These are phyloP conservation scores for Gobiocypris rarus DNA, from an alignment of 2,113 vertebrate genomes.

Conservation along the genomic window DNA sequence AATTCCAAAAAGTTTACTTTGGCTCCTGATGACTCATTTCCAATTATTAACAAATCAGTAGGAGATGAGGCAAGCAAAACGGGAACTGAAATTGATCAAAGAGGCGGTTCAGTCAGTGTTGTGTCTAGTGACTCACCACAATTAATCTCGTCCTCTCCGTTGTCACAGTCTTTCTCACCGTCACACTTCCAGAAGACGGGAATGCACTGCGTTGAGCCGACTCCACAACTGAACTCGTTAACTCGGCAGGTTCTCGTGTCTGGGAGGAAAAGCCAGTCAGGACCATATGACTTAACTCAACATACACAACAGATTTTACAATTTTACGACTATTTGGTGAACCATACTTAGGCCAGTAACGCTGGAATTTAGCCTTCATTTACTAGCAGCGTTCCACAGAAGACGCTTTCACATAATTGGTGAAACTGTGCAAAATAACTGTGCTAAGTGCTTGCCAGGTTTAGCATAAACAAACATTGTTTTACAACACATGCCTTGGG, in stretches of 20 bases:
- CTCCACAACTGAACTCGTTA: conserved; percentile 93
- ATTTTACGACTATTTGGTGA: not conserved
- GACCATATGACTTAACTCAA: not conserved
- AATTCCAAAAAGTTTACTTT: not conserved
- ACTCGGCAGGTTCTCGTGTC: conserved; percentile 90
- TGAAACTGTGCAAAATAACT: not conserved
- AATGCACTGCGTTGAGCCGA: conserved; percentile 89
- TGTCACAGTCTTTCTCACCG: conserved; percentile 93
- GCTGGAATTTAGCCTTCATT: not conserved
- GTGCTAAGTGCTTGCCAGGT: not conserved
- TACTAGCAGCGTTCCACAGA: not conserved
- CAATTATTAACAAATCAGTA: not conserved
- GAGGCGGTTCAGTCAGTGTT: not conserved
- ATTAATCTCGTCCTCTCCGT: conserved; percentile 90
- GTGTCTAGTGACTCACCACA: conserved; percentile 83
- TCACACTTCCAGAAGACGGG: conserved; percentile 96
- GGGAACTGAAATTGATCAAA: not conserved
- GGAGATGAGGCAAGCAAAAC: not conserved
- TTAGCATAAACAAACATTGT: not conserved
- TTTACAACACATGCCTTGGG: not conserved
- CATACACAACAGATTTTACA: not conserved
- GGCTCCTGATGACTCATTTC: not conserved
- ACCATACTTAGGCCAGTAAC: not conserved
- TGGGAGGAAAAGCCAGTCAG: conserved; percentile 56
- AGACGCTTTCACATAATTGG: not conserved